Evolutionary conservation across 2,797 vertebrate genomes (phyloP).

Genomic region (Pangasius krempfi): DNA sequence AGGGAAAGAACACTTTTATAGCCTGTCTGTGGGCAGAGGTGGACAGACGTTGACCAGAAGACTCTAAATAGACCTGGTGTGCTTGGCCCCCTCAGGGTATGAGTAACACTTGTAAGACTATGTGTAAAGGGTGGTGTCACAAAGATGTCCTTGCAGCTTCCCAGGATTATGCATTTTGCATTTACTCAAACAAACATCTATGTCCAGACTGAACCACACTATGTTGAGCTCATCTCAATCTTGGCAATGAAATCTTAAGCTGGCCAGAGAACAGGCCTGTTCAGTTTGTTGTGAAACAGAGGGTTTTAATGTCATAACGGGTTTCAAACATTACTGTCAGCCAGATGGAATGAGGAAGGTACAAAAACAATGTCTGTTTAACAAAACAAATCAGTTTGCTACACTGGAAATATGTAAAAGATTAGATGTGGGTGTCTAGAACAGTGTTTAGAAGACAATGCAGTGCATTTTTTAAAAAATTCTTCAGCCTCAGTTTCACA

Average conservation of each 20-base stretch:
- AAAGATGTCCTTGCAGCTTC: conserved; percentile 6
- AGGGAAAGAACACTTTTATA: conserved; percentile 26
- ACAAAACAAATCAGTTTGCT: not conserved
- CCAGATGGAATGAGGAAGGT: conserved; percentile 18
- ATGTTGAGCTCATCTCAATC: not conserved
- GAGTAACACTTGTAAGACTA: conserved; percentile 24
- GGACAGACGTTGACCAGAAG: conserved; percentile 29
- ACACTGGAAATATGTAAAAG: not conserved
- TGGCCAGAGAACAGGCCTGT: not conserved
- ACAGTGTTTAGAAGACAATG: not conserved
- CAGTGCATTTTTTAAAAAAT: not conserved
- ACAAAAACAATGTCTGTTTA: not conserved
- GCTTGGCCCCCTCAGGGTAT: conserved; percentile 28
- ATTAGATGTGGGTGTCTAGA: not conserved
- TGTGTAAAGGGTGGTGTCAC: conserved; percentile 22
- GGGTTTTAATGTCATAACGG: not conserved
- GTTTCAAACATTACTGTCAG: not conserved
- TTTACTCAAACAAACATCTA: conserved; percentile 27
- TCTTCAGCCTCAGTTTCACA: not conserved
- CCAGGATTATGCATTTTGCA: not conserved
- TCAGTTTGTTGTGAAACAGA: conserved; percentile 13
- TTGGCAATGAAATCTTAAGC: not conserved
- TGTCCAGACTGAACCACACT: conserved; percentile 4
- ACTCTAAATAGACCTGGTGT: conserved; percentile 24
- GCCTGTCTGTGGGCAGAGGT: conserved; percentile 28